phyloP scores from a whole-genome alignment of 30 jellyfish, hydroid and myxozoan species.

The Phacellophora camtschatica region DNA sequence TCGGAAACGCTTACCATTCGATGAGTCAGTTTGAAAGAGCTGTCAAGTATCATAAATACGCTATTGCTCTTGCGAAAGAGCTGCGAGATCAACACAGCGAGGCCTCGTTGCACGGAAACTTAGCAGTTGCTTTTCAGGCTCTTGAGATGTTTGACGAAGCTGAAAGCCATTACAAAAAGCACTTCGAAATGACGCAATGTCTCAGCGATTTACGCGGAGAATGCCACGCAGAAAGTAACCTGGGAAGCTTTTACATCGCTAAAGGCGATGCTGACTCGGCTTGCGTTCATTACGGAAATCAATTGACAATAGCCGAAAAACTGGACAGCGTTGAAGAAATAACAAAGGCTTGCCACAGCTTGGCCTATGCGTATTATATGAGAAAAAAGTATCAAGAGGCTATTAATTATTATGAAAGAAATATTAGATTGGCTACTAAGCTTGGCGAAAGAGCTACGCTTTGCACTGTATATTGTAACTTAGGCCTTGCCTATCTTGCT shows the following conservation, averaged over 20 bases:
- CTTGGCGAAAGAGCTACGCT: slow-evolving; percentile 58
- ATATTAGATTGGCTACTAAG: slow-evolving; percentile 69
- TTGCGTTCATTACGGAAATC: slow-evolving; percentile 57
- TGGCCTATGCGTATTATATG: slow-evolving; percentile 74
- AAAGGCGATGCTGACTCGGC: slow-evolving; percentile 61
- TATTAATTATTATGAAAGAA: slow-evolving; percentile 72
- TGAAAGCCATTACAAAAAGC: slow-evolving; percentile 70
- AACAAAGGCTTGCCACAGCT: slow-evolving; percentile 90
- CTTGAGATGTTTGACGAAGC: slow-evolving; percentile 77
- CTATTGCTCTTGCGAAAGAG: slow-evolving; percentile 71
- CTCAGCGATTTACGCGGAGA: slow-evolving; percentile 69
- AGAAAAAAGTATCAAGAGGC: slow-evolving; percentile 62
- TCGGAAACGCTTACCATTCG: slow-evolving; percentile 93
- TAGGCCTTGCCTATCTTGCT: slow-evolving; percentile 92
- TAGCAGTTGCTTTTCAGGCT: slow-evolving; percentile 96
- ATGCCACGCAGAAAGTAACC: slow-evolving; percentile 92
- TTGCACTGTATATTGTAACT: slow-evolving; percentile 71
- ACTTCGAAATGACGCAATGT: slow-evolving; percentile 61
- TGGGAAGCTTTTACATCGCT: slow-evolving; percentile 81
- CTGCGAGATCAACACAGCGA: slow-evolving; percentile 70
- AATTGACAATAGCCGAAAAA: slow-evolving; percentile 71
- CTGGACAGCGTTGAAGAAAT: slow-evolving; percentile 54
- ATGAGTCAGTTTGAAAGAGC: slow-evolving; percentile 88
- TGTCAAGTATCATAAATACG: slow-evolving; percentile 80
- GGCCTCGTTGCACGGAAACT: slow-evolving; percentile 87